Evolutionary conservation across 92 coral and sea anemone genomes (phyloP).

Genomic region (Chrysogorgia sp.): DNA sequence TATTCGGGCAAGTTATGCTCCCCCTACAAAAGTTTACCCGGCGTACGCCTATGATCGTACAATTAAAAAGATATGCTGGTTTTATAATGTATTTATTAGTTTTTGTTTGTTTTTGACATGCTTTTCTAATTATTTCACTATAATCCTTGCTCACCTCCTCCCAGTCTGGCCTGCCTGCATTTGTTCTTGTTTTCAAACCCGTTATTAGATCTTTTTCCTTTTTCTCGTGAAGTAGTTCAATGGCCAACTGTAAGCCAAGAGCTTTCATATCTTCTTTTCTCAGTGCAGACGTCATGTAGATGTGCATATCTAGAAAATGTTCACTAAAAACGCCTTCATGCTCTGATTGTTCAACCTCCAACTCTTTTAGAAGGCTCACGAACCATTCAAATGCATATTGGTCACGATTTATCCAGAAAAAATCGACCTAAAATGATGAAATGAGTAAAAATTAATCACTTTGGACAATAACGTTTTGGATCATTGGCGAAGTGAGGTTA

Average conservation of each 20-base stretch:
- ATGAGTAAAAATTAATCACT: no score
- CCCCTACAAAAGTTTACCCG: no score
- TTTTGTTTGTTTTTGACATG: neutral
- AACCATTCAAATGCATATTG: slow-evolving; percentile 43
- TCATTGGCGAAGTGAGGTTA: no score
- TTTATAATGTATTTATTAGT: neutral
- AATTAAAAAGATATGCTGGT: no score
- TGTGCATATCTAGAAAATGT: slow-evolving; percentile 41
- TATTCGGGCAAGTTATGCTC: no score
- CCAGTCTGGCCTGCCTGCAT: slow-evolving; percentile 95
- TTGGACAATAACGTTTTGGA: no score
- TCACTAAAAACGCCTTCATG: slow-evolving; percentile 44
- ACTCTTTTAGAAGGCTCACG: slow-evolving; percentile 27
- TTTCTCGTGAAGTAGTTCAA: slow-evolving; percentile 75
- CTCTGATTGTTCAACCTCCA: slow-evolving; percentile 38
- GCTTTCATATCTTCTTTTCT: slow-evolving; percentile 43
- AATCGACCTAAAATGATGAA: slow-evolving; percentile 42
- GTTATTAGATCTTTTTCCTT: slow-evolving; percentile 86
- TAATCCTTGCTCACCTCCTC: slow-evolving; percentile 47
- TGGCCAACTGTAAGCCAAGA: slow-evolving; percentile 26
- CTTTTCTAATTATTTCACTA: neutral
- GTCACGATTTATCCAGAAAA: no score
- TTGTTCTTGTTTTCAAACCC: slow-evolving; percentile 81
- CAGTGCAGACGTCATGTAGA: slow-evolving; percentile 41
- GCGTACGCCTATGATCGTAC: no score